phyloP scores from a whole-genome alignment of 2,888 invertebrate genomes.

The Tiliacea aurago region DNA sequence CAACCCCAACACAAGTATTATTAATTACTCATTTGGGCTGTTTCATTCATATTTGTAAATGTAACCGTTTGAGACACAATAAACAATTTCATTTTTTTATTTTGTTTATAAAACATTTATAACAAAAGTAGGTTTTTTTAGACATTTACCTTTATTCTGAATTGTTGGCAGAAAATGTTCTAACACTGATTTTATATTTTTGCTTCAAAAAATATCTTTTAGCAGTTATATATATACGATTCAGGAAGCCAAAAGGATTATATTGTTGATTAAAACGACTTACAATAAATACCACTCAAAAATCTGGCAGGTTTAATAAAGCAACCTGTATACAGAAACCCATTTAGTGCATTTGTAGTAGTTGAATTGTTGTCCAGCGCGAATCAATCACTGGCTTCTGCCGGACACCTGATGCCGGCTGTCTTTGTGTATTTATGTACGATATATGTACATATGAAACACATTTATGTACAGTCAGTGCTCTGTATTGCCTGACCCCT shows the following conservation, averaged over 20 bases:
- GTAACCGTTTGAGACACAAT: no score
- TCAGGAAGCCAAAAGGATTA: neutral
- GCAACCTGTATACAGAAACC: slow-evolving; percentile 73
- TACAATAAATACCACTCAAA: neutral
- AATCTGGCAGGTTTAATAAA: slow-evolving; percentile 12
- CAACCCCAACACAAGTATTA: no score
- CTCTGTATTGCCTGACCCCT: no score
- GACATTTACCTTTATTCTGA: neutral
- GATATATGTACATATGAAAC: neutral
- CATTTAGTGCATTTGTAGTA: slow-evolving; percentile 75
- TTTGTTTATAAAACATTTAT: no score
- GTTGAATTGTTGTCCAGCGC: slow-evolving; percentile 70
- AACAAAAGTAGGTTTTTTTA: neutral
- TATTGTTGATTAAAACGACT: neutral
- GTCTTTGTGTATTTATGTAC: slow-evolving; percentile 61
- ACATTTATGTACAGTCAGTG: neutral
- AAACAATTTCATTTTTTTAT: no score
- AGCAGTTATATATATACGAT: neutral
- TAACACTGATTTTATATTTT: neutral
- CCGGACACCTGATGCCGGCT: slow-evolving; percentile 82
- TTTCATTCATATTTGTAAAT: no score
- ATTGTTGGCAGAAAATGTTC: neutral
- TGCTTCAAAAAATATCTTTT: neutral
- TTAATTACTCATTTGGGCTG: no score
- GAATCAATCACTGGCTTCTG: slow-evolving; percentile 83